Base-by-base conservation (phyloP, 2,113 vertebrate genomes). In the Actinemys pallida region DNA sequence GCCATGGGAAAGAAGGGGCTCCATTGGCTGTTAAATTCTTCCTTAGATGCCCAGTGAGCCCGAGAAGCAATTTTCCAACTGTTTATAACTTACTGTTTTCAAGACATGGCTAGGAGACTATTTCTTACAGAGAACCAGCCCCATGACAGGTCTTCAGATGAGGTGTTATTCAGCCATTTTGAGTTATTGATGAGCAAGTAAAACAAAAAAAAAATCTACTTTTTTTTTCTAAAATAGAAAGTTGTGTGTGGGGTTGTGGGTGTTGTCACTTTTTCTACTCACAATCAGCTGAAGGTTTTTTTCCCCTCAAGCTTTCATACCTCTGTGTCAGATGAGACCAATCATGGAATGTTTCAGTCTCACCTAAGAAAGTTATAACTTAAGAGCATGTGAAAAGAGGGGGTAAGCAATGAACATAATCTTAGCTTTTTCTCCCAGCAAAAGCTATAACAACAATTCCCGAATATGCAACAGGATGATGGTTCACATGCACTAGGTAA, bases 381-480 rank as follows among this genome's bases (percentile, higher is more conserved):
- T 93, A 31, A 76, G 83, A 91, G 45, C 31, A 81, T 39, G 42
- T 47, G 53, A 93, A 96, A 90, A 87, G 81, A 94, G 88, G 35
- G 62, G 42, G n/a, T 59, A 47, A 96, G 86, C 86, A 91, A 90
- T 82, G 3, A 92, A 16, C 91, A 92, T 82, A 49, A 94, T 92
- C 65, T 89, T 79, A 89, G 75, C 24, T 47, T 78, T 78, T 47
- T 25, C 42, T 78, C 3, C 42, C 25, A 13, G 88, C 53, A 93
- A 90, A 95, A 93, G 16, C 84, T 94, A 59, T 90, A 91, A 92
- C 94, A 84, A 88, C n/a, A 84, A 65, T 81, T 88, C 81, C 83
- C 75, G 72, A 56, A 20, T 79, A 69, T 95, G 81, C 78, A 93
- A 79, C 83, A 96, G 79, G 25, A 27, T 84, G 39, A 87, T 24